Percentiles rank a stretch among this genome's conserved stretches.
These are phyloP conservation scores for Scomberomorus guttatus DNA, from an alignment of 2,797 vertebrate genomes.

Conservation along the genomic window DNA sequence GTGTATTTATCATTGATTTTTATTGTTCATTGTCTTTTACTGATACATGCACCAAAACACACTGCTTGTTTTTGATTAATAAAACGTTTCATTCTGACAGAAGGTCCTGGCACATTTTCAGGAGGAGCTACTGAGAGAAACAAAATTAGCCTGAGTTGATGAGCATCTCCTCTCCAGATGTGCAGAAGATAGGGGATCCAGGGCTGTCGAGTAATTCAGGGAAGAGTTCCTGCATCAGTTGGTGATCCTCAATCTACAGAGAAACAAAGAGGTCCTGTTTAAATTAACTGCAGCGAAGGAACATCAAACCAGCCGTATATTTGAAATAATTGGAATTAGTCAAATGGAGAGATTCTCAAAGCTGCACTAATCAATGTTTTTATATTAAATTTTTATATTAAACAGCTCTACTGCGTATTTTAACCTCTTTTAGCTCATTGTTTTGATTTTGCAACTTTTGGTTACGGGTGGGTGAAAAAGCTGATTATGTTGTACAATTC, in stretches of 20 bases:
- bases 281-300: not conserved
- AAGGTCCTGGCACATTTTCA: not conserved
- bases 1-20: not conserved
- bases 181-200: fast-evolving
- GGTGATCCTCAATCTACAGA: not conserved
- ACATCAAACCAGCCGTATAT: not conserved
- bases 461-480: no score
- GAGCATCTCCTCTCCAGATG: fast-evolving
- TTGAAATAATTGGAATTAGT: not conserved
- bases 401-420: no score
- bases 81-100: not conserved
- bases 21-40: not conserved
- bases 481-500: no score
- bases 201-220: fast-evolving
- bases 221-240: not conserved
- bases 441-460: no score
- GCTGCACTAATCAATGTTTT: no score
- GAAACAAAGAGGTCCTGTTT: not conserved
- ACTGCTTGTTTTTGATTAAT: not conserved
- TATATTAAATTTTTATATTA: no score
- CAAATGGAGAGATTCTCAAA: not conserved
- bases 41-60: not conserved
- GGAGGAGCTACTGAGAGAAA: fast-evolving
- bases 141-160: fast-evolving
- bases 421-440: no score